phyloP scores from a whole-genome alignment of 2,888 invertebrate species.

The Hypercompe scribonia region DNA sequence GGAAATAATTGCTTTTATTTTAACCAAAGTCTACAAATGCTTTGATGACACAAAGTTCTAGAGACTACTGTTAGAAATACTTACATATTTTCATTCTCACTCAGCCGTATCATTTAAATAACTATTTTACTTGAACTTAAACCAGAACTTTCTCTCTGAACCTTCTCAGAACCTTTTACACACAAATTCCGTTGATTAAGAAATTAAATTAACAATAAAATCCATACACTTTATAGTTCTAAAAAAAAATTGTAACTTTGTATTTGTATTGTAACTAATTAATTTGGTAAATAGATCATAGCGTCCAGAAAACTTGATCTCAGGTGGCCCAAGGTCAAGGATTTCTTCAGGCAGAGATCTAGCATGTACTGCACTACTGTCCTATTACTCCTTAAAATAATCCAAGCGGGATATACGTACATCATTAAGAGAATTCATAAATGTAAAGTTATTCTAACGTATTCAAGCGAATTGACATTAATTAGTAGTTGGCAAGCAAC shows the following conservation, averaged over 20 bases:
- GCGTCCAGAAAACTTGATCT: background rate
- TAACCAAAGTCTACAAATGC: background rate
- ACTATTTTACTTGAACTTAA: too few relatives aligned
- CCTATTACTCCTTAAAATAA: background rate
- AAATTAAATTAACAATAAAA: background rate
- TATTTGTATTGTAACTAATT: too few relatives aligned
- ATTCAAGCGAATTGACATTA: constrained; percentile 12
- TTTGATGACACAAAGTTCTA: background rate
- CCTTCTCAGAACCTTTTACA: too few relatives aligned
- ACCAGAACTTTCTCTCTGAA: too few relatives aligned
- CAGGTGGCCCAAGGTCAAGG: background rate
- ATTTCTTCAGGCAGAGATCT: too few relatives aligned
- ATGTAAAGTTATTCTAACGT: constrained; percentile 20
- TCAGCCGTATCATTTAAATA: too few relatives aligned
- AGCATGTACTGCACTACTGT: background rate
- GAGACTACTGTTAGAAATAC: too few relatives aligned
- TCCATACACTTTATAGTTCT: too few relatives aligned
- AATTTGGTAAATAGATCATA: background rate
- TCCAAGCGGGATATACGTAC: background rate
- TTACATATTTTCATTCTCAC: too few relatives aligned
- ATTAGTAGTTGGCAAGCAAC: constrained; percentile 18
- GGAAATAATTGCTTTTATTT: background rate
- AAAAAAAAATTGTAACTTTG: too few relatives aligned
- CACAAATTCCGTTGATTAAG: background rate
- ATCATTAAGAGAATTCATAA: background rate